These are phyloP conservation scores for Heliornis fulica DNA, from an alignment of 2,113 vertebrate species.

Conservation along the genomic window DNA sequence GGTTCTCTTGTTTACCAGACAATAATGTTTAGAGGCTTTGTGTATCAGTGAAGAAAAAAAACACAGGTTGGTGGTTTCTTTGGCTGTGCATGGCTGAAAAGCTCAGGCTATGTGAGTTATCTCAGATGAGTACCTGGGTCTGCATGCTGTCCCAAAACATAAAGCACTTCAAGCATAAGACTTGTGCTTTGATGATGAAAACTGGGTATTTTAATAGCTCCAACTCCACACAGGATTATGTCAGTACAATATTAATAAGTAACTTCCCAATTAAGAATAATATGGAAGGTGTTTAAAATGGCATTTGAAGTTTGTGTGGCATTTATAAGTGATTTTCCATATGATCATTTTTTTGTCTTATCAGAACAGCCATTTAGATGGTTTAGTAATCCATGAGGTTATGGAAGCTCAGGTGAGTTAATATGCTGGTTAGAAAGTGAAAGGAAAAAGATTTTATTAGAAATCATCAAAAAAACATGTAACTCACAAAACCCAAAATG, in stretches of 20 bases:
- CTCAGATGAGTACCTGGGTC: not conserved
- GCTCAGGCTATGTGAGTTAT: too few species aligned
- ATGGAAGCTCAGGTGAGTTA: not conserved
- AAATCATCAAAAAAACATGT: not conserved
- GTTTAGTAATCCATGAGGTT: not conserved
- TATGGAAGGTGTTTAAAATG: not conserved
- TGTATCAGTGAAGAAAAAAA: conserved; percentile 30
- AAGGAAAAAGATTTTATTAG: not conserved
- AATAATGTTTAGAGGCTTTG: conserved; percentile 29
- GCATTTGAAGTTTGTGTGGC: not conserved
- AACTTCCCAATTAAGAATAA: not conserved
- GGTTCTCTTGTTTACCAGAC: conserved; percentile 47
- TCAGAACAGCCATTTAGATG: not conserved
- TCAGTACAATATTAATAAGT: not conserved
- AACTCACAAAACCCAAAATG: not conserved
- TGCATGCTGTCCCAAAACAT: not conserved
- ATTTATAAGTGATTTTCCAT: not conserved
- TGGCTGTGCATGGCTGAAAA: not conserved
- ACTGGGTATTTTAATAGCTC: not conserved
- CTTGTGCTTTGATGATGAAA: not conserved
- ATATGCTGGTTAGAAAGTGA: not conserved
- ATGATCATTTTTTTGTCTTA: not conserved
- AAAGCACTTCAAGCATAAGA: not conserved
- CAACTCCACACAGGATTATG: not conserved
- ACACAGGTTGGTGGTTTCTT: not conserved